These are phyloP conservation scores for Abrostola triplasia DNA, from an alignment of 2,888 invertebrate species.

Conservation along the genomic window DNA sequence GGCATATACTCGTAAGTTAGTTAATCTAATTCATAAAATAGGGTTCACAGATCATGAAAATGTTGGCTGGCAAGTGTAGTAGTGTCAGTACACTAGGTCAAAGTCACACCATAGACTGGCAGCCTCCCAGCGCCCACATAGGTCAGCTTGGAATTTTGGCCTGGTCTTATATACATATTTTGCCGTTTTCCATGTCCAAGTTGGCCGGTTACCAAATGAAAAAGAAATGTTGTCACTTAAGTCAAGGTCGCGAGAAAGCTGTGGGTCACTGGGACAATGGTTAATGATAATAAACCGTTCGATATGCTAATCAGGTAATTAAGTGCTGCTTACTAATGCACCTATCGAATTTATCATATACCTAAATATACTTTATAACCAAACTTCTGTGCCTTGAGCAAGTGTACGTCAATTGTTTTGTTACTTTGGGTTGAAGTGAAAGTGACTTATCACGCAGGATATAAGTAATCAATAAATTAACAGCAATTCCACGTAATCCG, in stretches of 20 bases:
- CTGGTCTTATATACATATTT: slow-evolving; percentile 39
- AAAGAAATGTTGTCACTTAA: slow-evolving; percentile 51
- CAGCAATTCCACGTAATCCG: slow-evolving; percentile 17
- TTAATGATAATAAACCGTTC: slow-evolving; percentile 40
- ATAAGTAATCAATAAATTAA: slow-evolving; percentile 4
- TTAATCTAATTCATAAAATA: slow-evolving; percentile 9
- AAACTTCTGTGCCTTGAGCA: too few relatives aligned
- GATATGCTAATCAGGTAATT: slow-evolving; percentile 43
- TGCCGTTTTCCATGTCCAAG: slow-evolving; percentile 45
- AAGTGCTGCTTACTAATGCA: slow-evolving; percentile 4
- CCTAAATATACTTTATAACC: too few relatives aligned
- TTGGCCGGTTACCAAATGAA: slow-evolving; percentile 63
- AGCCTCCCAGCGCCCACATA: slow-evolving; percentile 60
- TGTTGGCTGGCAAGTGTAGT: slow-evolving; percentile 44
- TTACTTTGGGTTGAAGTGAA: too few relatives aligned
- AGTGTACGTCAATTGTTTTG: too few relatives aligned
- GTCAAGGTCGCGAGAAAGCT: slow-evolving; percentile 62
- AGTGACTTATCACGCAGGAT: too few relatives aligned
- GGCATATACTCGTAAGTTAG: too few relatives aligned
- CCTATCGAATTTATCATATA: too few relatives aligned
- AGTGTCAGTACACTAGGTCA: slow-evolving; percentile 58
- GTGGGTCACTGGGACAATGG: slow-evolving; percentile 54
- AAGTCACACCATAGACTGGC: slow-evolving; percentile 63
- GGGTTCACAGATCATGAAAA: slow-evolving; percentile 18
- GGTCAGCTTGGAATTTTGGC: slow-evolving; percentile 55